Conservation (phyloP, 2,113 vertebrate genomes). For the Otus sunia region DNA sequence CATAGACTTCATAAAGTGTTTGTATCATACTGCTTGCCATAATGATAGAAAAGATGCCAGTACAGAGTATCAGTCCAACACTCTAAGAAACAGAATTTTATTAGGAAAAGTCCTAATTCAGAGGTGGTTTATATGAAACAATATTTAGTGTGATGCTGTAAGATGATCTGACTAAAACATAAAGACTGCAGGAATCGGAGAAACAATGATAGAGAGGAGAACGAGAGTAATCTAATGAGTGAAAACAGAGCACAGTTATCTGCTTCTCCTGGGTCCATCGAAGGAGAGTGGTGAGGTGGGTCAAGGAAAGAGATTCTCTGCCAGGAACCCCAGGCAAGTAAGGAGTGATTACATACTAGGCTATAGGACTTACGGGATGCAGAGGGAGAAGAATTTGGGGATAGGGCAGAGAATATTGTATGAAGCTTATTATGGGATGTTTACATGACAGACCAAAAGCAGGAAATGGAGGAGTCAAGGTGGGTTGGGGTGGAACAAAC, state of each 20-base stretch:
- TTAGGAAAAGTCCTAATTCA: neutral
- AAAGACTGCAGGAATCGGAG: neutral
- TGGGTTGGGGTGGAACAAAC: neutral
- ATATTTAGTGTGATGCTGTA: neutral
- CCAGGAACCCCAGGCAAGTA: neutral
- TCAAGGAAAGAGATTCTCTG: neutral
- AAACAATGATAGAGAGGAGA: rapidly evolving
- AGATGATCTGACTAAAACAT: neutral
- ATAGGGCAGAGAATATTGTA: neutral
- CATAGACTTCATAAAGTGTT: neutral
- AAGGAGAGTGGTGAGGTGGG: neutral
- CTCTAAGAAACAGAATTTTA: neutral
- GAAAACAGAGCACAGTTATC: neutral
- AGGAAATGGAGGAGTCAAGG: neutral
- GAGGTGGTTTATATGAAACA: neutral
- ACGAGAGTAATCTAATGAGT: neutral
- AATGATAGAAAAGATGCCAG: neutral
- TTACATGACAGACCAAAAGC: neutral
- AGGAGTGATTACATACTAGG: neutral
- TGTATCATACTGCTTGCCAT: neutral
- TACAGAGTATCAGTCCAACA: neutral
- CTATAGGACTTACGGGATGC: neutral
- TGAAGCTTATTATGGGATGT: neutral
- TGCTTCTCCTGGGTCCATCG: neutral
- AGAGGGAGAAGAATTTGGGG: neutral